Percentiles rank a stretch among this genome's conserved stretches.
phyloP scores from a whole-genome alignment of 2,797 vertebrate genomes.

The Poecilia gillii region DNA sequence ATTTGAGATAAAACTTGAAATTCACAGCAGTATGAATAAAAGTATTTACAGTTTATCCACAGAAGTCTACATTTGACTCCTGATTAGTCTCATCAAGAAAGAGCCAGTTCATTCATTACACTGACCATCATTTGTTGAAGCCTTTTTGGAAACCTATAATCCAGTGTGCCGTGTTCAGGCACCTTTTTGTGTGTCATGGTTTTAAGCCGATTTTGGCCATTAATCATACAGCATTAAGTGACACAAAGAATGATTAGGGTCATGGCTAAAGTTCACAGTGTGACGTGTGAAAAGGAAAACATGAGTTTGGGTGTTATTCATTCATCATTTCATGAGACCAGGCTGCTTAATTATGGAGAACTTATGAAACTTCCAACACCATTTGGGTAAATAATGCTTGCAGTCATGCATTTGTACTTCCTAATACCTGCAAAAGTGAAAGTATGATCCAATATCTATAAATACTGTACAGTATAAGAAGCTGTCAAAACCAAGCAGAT shows the following conservation, averaged over 20 bases:
- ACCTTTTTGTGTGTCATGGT: slow-evolving; percentile 1
- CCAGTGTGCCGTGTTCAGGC: background rate
- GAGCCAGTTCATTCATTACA: background rate
- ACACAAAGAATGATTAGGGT: slow-evolving; percentile 8
- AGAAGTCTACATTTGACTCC: background rate
- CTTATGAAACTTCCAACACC: background rate
- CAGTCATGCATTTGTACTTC: background rate
- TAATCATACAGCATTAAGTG: slow-evolving; percentile 1
- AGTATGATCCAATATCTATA: background rate
- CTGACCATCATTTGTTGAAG: background rate
- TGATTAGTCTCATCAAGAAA: background rate
- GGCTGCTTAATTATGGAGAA: background rate
- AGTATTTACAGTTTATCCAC: background rate
- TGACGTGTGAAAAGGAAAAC: background rate
- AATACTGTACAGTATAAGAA: background rate
- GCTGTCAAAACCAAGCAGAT: background rate
- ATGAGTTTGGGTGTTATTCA: background rate
- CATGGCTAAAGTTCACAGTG: background rate
- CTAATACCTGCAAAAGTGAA: background rate
- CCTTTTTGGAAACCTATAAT: slow-evolving; percentile 2
- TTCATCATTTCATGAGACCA: background rate
- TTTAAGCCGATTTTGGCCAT: background rate
- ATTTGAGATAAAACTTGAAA: background rate
- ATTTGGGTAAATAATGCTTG: background rate
- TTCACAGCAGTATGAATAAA: background rate